Evolutionary conservation across 2,797 vertebrate genomes (phyloP), one percentile per base, ranked within the genome.

Genomic region (Malurus leucopterus): DNA sequence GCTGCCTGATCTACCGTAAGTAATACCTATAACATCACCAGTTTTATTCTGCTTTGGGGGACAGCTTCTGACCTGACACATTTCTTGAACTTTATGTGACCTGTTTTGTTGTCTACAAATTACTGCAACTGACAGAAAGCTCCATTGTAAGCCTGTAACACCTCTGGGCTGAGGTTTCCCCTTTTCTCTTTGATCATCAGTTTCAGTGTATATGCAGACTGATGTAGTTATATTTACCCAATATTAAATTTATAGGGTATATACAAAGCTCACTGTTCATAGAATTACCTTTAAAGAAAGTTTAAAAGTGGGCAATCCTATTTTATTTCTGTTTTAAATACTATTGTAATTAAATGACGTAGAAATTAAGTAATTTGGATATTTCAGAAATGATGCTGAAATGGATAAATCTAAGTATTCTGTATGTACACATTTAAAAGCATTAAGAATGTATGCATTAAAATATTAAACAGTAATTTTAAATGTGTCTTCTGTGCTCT

Each of bases 1-100:
- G 79, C 94, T 95, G 95, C 93, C 95, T 88, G 93, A 96, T 96
- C 95, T 96, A 95, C 97, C 97, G 99, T 99, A 96, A 98, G 98
- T 98, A 96, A 93, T 96, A 91, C 94, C 89, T 94, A 86, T 93
- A 85, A 95, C 96, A 96, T 96, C 93, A 95, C 77, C 86, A 78
- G 69, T 90, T 94, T 62, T 89, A 91, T 95, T 95, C 83, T 96
- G 94, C 96, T 96, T 91, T 87, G 85, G 91, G 95, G 91, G 93
- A 92, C 91, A 95, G 79, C 91, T 95, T 84, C 94, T 96, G 96
- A 88, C 90, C 92, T 92, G 83, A 95, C 86, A 92, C 91, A 92
- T 96, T 95, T 95, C 90, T 93, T 96, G 92, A 96, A 96, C 95
- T 96, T 94, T 89, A 64, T 86, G 61, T 96, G 96, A 95, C 89